These are phyloP conservation scores for Eristalis intricaria DNA, from an alignment of 2,888 invertebrate species.

Conservation along the genomic window DNA sequence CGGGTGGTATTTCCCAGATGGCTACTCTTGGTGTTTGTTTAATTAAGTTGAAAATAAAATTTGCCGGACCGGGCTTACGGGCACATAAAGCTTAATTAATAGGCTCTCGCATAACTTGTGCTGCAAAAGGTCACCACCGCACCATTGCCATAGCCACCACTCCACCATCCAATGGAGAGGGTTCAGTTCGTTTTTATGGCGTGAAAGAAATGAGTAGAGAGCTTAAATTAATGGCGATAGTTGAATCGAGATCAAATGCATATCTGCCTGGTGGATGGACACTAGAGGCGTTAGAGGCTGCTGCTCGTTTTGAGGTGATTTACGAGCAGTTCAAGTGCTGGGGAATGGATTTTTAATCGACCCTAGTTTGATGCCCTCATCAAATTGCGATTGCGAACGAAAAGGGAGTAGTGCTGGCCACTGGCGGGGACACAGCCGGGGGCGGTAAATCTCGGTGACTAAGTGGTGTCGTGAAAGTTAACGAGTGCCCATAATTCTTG, in stretches of 20 bases:
- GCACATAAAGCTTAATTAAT: constrained; percentile 57
- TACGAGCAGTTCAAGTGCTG: neutral
- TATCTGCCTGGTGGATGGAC: constrained; percentile 8
- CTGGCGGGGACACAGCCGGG: neutral
- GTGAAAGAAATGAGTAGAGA: neutral
- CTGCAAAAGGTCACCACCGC: constrained; percentile 28
- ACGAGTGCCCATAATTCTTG: neutral
- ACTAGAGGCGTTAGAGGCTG: neutral
- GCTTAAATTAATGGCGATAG: constrained; percentile 28
- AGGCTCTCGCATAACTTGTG: constrained; percentile 11
- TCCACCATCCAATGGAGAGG: neutral
- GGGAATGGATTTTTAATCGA: constrained; percentile 24
- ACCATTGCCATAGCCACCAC: neutral
- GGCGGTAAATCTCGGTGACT: neutral
- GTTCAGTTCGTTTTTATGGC: neutral
- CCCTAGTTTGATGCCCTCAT: constrained; percentile 6
- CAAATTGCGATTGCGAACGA: neutral
- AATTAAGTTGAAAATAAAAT: constrained; percentile 63
- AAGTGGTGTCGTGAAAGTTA: neutral
- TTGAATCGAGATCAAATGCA: constrained; percentile 44
- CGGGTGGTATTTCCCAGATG: constrained; percentile 2
- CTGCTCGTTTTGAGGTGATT: constrained; percentile 1
- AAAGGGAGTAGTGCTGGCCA: neutral
- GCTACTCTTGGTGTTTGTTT: constrained; percentile 31
- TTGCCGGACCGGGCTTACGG: constrained; percentile 23